These are phyloP conservation scores for Peromyscus nudipes DNA, from an alignment of 2,797 vertebrate species.

Conservation along the genomic window DNA sequence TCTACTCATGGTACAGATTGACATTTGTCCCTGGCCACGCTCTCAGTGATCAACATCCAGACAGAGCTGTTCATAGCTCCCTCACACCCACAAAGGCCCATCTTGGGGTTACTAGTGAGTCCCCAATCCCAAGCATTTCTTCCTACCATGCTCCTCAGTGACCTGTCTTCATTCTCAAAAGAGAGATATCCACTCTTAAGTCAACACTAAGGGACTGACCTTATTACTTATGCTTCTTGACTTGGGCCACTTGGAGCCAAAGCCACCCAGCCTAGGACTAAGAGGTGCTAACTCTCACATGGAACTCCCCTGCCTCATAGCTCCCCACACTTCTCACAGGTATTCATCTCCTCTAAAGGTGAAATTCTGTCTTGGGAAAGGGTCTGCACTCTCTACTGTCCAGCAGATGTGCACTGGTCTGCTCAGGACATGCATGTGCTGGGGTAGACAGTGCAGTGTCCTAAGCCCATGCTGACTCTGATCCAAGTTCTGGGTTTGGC, in stretches of 20 bases:
- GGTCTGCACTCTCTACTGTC: not conserved
- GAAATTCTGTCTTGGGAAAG: not conserved
- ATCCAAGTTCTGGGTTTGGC: too few species aligned
- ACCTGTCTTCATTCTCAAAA: not conserved
- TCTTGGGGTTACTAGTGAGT: not conserved
- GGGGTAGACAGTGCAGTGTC: not conserved
- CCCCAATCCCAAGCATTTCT: not conserved
- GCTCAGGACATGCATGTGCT: not conserved
- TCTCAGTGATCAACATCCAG: not conserved
- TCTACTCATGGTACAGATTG: not conserved
- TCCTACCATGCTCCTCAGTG: not conserved
- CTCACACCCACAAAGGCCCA: not conserved
- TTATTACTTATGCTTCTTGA: not conserved
- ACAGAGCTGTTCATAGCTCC: too few species aligned
- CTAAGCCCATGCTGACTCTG: accelerated
- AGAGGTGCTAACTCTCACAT: not conserved
- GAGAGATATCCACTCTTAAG: not conserved
- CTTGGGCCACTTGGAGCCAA: not conserved
- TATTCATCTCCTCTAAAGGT: too few species aligned
- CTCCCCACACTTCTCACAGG: not conserved
- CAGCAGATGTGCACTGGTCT: not conserved
- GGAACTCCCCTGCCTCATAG: not conserved
- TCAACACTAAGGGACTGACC: not conserved
- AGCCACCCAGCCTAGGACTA: too few species aligned
- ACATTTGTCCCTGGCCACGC: not conserved